These are phyloP conservation scores for Nothura maculosa DNA, from an alignment of 2,797 vertebrate species.

Conservation along the genomic window DNA sequence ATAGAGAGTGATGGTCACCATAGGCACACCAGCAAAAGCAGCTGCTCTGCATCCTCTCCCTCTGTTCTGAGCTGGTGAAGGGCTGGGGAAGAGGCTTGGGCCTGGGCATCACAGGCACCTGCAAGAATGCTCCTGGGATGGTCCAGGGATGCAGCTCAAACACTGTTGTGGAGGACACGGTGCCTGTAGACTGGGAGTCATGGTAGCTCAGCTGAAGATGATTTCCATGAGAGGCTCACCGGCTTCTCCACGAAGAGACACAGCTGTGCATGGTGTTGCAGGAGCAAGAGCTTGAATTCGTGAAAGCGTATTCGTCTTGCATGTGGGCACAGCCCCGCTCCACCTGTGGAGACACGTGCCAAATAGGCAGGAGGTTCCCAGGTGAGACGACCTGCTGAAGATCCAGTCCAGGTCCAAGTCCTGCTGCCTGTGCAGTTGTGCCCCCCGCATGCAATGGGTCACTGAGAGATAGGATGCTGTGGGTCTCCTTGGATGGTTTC, in stretches of 20 bases:
- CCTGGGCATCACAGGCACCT: accelerated
- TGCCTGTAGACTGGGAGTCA: neutral
- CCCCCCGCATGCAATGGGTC: accelerated
- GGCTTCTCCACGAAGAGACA: neutral
- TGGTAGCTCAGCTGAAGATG: accelerated
- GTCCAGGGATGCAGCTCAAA: neutral
- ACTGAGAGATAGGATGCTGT: too few relatives aligned
- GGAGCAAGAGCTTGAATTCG: neutral
- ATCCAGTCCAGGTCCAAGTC: neutral
- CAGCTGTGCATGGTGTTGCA: accelerated
- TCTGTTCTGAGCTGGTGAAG: neutral
- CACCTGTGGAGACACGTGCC: accelerated
- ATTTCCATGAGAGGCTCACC: accelerated
- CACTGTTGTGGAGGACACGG: neutral
- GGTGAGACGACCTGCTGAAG: neutral
- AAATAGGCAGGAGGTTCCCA: accelerated
- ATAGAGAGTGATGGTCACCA: neutral
- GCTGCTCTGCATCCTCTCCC: neutral
- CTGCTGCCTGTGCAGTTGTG: neutral
- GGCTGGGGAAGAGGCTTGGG: neutral
- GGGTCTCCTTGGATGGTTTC: neutral
- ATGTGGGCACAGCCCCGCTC: neutral
- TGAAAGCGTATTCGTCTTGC: accelerated
- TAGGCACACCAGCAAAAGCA: neutral
- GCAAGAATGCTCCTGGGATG: accelerated